These are phyloP conservation scores for Mandrillus leucophaeus DNA, from an alignment of 2,113 vertebrate species.

Conservation along the genomic window DNA sequence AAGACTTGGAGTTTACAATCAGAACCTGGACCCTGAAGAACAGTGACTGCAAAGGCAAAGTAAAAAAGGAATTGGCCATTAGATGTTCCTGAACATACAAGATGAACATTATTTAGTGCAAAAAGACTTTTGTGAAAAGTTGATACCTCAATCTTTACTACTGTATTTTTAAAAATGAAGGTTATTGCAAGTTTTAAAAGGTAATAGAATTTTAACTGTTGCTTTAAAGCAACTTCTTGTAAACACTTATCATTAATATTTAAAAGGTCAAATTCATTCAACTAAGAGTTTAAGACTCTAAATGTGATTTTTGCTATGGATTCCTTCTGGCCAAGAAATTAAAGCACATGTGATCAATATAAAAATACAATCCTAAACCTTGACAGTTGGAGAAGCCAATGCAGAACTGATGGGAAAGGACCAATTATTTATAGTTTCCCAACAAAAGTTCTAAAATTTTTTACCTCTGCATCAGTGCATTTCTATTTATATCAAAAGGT, in stretches of 20 bases:
- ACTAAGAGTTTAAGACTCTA: conserved; percentile 51
- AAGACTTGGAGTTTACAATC: conserved; percentile 45
- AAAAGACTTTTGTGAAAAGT: conserved; percentile 85
- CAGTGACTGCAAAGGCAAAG: conserved; percentile 58
- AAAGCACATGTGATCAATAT: conserved; percentile 50
- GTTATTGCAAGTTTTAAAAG: conserved; percentile 56
- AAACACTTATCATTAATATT: conserved; percentile 46
- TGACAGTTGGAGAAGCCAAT: neutral
- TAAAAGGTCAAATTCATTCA: conserved; percentile 66
- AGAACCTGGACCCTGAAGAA: conserved; percentile 70
- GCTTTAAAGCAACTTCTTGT: conserved; percentile 74
- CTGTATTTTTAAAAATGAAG: conserved; percentile 87
- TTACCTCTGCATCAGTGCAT: conserved; percentile 80
- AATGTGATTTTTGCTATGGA: conserved; percentile 54
- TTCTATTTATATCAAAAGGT: conserved; percentile 88
- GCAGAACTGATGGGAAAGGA: neutral
- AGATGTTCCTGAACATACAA: conserved; percentile 38
- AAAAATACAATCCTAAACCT: conserved; percentile 22
- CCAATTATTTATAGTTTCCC: conserved; percentile 65
- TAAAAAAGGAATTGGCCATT: conserved; percentile 58
- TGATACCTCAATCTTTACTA: conserved; percentile 98
- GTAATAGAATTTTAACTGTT: conserved; percentile 70
- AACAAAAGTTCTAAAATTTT: conserved; percentile 34
- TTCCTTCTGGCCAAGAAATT: conserved; percentile 41
- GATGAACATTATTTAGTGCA: conserved; percentile 70